These are phyloP conservation scores for Magallana ariakensis DNA, from an alignment of 1,140 invertebrate species.

Conservation along the genomic window DNA sequence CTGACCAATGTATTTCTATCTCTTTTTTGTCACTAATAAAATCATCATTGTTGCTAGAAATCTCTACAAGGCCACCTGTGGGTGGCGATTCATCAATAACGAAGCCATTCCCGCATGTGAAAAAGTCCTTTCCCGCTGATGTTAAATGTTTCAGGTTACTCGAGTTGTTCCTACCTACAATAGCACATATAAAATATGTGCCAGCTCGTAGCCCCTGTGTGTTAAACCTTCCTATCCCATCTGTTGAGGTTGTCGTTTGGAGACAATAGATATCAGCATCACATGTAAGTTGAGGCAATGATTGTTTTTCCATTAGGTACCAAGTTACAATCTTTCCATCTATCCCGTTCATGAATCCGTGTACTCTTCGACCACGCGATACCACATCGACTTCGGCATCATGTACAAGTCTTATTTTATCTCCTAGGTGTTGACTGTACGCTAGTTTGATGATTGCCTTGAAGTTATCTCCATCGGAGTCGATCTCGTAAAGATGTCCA, in stretches of 20 bases:
- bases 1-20: slow-evolving; percentile 46
- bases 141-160: not conserved
- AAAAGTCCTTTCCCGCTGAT: not conserved
- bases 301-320: slow-evolving; percentile 50
- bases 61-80: slow-evolving; percentile 38
- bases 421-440: slow-evolving; percentile 47
- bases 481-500: slow-evolving; percentile 38
- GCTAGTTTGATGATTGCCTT: slow-evolving; percentile 41
- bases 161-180: not conserved
- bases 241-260: not conserved
- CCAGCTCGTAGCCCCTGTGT: not conserved
- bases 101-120: slow-evolving; percentile 54
- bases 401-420: slow-evolving; percentile 44
- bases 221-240: slow-evolving; percentile 35
- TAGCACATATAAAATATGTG: slow-evolving; percentile 45
- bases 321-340: slow-evolving; percentile 37
- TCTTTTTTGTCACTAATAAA: slow-evolving; percentile 20
- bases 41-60: slow-evolving; percentile 44
- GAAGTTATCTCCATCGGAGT: not conserved
- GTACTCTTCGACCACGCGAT: not conserved
- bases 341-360: slow-evolving; percentile 43
- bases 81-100: slow-evolving; percentile 54
- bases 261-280: slow-evolving; percentile 36
- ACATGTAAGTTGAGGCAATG: not conserved
- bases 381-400: slow-evolving; percentile 54